Percentiles rank a stretch among this genome's conserved stretches.
phyloP scores from a whole-genome alignment of 2,888 invertebrate genomes.

The Thymelicus acteon region DNA sequence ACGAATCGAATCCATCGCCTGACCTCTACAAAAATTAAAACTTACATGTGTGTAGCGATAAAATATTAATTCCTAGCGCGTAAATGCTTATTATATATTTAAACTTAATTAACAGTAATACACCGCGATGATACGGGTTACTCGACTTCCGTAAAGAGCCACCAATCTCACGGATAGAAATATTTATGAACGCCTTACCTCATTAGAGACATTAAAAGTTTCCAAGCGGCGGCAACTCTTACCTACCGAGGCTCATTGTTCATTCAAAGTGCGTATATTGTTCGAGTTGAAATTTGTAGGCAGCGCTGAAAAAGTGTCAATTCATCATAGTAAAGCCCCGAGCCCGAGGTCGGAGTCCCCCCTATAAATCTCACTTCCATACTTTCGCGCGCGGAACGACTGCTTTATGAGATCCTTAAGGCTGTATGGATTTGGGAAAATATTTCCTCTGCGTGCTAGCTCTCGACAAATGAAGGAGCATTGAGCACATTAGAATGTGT shows the following conservation, averaged over 20 bases:
- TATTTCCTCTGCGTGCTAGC: constrained; percentile 83
- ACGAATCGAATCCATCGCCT: neutral
- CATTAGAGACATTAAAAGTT: constrained; percentile 83
- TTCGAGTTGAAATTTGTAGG: constrained; percentile 80
- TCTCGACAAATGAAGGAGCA: constrained; percentile 82
- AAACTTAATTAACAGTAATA: constrained; percentile 61
- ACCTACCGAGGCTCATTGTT: constrained; percentile 70
- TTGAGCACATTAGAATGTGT: constrained; percentile 83
- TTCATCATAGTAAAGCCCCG: constrained; percentile 83
- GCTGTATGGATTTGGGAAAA: constrained; percentile 85
- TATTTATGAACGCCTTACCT: constrained; percentile 76
- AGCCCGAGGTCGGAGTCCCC: constrained; percentile 80
- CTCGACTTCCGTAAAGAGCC: constrained; percentile 67
- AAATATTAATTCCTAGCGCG: constrained; percentile 53
- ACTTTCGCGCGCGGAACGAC: constrained; percentile 83
- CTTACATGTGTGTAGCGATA: constrained; percentile 38
- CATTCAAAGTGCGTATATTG: constrained; percentile 81
- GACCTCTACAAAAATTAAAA: constrained; percentile 6
- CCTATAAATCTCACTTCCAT: constrained; percentile 84
- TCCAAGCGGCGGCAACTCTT: constrained; percentile 70
- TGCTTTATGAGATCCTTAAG: constrained; percentile 85
- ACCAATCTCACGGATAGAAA: constrained; percentile 74
- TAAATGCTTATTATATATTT: constrained; percentile 45
- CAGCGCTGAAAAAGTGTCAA: constrained; percentile 82
- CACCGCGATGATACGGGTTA: constrained; percentile 51